These are phyloP conservation scores for Leptocoma aspasia DNA, from an alignment of 2,113 vertebrate genomes.

Conservation along the genomic window DNA sequence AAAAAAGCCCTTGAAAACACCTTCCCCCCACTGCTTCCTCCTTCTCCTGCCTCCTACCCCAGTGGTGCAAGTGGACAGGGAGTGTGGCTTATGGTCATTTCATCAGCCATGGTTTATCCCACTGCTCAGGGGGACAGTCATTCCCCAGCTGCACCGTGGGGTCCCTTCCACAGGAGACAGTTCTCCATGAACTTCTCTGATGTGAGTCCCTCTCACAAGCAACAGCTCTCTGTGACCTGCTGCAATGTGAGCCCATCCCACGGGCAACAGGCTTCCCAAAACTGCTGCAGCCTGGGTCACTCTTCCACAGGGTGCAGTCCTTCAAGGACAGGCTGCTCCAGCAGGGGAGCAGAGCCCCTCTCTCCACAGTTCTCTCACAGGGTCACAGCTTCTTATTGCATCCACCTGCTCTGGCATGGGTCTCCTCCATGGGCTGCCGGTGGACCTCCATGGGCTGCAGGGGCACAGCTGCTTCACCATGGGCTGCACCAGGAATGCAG, in stretches of 20 bases:
- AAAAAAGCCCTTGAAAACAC: not conserved
- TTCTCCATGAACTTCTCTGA: not conserved
- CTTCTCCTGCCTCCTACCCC: not conserved
- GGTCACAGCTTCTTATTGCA: not conserved
- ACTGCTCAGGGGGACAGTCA: fast-evolving
- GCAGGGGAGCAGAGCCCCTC: no score
- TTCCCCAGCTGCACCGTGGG: not conserved
- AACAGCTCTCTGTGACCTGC: not conserved
- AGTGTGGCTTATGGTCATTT: not conserved
- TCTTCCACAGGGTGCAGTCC: fast-evolving
- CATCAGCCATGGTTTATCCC: not conserved
- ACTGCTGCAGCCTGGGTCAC: not conserved
- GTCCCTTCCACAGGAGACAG: not conserved
- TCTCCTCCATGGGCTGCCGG: fast-evolving
- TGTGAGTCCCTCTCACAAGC: fast-evolving
- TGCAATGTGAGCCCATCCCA: not conserved
- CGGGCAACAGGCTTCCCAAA: not conserved
- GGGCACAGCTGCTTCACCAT: not conserved
- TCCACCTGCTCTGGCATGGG: fast-evolving
- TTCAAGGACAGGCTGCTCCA: no score
- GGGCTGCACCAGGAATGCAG: not conserved
- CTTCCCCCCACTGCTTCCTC: fast-evolving
- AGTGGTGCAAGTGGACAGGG: no score
- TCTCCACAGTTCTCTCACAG: not conserved
- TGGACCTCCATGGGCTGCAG: not conserved